These are phyloP conservation scores for Aleiodes alternator DNA, from an alignment of 2,888 invertebrate genomes.

Conservation along the genomic window DNA sequence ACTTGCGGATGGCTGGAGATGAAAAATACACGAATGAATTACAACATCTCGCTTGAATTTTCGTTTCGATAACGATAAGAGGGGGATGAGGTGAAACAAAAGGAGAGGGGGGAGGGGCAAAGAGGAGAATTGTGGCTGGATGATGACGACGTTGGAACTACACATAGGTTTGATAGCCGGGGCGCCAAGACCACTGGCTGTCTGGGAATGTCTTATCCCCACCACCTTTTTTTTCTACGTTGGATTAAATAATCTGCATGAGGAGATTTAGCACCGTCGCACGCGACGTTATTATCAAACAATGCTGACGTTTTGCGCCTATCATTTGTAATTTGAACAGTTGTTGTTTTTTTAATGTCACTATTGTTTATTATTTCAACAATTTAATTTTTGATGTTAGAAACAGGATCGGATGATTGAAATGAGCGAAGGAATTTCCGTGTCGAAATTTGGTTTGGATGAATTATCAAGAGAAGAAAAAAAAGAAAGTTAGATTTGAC, in stretches of 20 bases:
- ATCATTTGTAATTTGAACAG: conserved; percentile 4
- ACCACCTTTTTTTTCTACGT: conserved; percentile 29
- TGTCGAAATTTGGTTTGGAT: not conserved
- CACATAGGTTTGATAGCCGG: conserved; percentile 58
- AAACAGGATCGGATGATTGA: not conserved
- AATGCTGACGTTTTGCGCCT: conserved; percentile 57
- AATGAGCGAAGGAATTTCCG: not conserved
- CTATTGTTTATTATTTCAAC: not conserved
- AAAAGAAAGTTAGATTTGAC: conserved; percentile 21
- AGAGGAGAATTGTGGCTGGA: not conserved
- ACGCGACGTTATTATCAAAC: conserved; percentile 67
- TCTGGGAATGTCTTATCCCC: conserved; percentile 67
- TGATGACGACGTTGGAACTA: conserved; percentile 34
- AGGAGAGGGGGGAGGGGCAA: too few relatives aligned
- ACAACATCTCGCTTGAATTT: too few relatives aligned
- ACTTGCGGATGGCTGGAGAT: not conserved
- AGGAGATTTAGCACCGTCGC: conserved; percentile 48
- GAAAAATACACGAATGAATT: conserved; percentile 1
- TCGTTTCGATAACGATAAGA: not conserved
- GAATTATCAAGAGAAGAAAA: not conserved
- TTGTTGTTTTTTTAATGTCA: not conserved
- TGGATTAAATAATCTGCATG: conserved; percentile 60
- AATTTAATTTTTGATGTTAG: conserved; percentile 7
- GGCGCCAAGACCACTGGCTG: conserved; percentile 70
- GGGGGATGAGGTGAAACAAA: conserved; percentile 9